Conservation (phyloP, 2,113 vertebrate species). For the Sus scrofa region T2T-Sscrofa CM000827.6:109935501-109936000, state of each 20-base stretch:
- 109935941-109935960: neutral
- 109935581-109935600: neutral
- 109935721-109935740: too few relatives aligned
- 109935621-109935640: accelerated
- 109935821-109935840: neutral
- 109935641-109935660: neutral
- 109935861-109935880: neutral
- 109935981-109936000: neutral
- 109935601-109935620: neutral
- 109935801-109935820: neutral
- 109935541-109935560: neutral
- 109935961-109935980: neutral
- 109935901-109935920: neutral
- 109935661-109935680: neutral
- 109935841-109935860: neutral
- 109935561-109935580: neutral
- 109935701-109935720: too few relatives aligned
- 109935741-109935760: neutral
- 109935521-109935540: neutral
- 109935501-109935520: neutral
- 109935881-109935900: neutral
- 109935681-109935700: neutral
- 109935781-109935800: neutral
- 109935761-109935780: neutral
- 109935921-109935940: neutral